Conservation (phyloP, 2,797 vertebrate species). For the Onychomys arenicola region DNA sequence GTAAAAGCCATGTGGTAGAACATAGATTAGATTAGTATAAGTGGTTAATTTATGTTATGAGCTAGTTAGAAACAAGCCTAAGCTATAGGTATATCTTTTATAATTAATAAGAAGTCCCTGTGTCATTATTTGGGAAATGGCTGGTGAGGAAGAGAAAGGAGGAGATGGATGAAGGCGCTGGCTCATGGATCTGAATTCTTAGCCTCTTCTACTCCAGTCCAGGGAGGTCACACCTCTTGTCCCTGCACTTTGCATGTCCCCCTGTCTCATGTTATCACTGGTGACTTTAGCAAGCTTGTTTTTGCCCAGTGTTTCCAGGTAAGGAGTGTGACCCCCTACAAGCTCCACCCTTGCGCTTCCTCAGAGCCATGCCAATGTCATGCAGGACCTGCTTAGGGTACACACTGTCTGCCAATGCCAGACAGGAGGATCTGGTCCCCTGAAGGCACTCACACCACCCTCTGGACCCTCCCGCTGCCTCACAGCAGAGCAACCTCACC, state of each 20-base stretch:
- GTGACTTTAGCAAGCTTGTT: background rate
- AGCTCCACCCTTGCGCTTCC: background rate
- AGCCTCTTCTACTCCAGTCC: background rate
- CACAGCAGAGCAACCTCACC: accelerated
- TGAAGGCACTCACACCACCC: background rate
- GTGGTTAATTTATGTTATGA: background rate
- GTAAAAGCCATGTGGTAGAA: background rate
- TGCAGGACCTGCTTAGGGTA: background rate
- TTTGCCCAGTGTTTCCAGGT: background rate
- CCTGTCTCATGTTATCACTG: background rate
- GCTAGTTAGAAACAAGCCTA: background rate
- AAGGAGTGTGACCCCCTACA: background rate
- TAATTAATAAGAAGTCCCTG: background rate
- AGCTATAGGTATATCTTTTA: background rate
- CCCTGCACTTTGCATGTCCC: background rate
- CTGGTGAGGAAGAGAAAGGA: background rate
- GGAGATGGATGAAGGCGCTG: background rate
- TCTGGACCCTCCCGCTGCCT: too few relatives aligned
- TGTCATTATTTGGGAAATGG: background rate
- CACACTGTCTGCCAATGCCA: accelerated
- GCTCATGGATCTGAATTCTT: background rate
- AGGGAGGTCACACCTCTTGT: too few relatives aligned
- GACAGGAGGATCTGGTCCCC: background rate
- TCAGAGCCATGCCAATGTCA: background rate
- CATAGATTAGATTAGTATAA: background rate